phyloP scores from a whole-genome alignment of 2,113 vertebrate genomes.

The Plotosus lineatus region DNA sequence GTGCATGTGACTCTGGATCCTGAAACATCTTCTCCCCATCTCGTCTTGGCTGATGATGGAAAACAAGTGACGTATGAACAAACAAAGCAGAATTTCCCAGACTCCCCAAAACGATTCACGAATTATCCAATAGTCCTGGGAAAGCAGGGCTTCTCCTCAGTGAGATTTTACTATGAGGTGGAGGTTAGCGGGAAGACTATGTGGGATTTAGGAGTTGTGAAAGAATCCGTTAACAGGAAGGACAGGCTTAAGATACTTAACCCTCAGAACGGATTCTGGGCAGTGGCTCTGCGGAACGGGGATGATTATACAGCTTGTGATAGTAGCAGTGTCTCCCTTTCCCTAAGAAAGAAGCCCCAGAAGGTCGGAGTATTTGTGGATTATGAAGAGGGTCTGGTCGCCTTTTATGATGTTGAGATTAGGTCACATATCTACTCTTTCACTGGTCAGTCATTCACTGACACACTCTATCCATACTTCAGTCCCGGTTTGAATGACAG shows the following conservation, averaged over 20 bases:
- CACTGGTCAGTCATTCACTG: conserved; percentile 26
- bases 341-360: conserved; percentile 11
- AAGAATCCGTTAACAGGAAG: conserved; percentile 17
- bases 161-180: conserved; percentile 26
- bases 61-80: not conserved
- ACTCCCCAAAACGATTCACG: conserved; percentile 5
- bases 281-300: not conserved
- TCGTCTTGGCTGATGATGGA: not conserved
- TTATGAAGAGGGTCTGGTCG: conserved; percentile 29
- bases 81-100: not conserved
- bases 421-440: conserved; percentile 26
- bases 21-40: not conserved
- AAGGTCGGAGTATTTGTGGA: conserved; percentile 23
- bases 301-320: not conserved
- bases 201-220: not conserved
- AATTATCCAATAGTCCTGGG: not conserved
- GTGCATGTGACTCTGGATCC: conserved; percentile 28
- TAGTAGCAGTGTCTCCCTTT: not conserved
- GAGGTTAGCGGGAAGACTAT: not conserved
- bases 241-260: not conserved
- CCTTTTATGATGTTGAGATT: conserved; percentile 17
- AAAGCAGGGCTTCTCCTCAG: conserved; percentile 5
- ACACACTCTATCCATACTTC: conserved; percentile 27
- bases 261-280: not conserved
- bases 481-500: not conserved